Percentiles rank a stretch among this genome's conserved stretches.
These are phyloP conservation scores for Amphimallon solstitiale DNA, from an alignment of 2,888 invertebrate species.

Conservation along the genomic window DNA sequence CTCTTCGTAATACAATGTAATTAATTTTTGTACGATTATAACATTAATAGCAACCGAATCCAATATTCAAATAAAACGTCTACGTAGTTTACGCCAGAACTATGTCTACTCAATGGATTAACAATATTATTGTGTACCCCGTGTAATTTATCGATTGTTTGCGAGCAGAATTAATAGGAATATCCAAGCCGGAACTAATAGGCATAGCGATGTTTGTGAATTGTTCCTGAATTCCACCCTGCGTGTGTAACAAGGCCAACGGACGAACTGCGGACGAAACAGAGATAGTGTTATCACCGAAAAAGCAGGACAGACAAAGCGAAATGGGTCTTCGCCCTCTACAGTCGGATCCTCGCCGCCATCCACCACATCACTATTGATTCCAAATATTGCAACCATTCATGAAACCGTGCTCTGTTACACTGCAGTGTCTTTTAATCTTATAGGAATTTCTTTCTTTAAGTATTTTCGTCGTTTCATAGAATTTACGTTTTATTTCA, in stretches of 20 bases:
- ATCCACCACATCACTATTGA: conserved; percentile 49
- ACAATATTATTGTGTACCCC: neutral
- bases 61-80: neutral
- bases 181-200: conserved; percentile 20
- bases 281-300: neutral
- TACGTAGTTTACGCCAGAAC: neutral
- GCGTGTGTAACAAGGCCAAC: neutral
- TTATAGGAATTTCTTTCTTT: conserved; percentile 19
- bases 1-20: neutral
- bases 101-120: conserved; percentile 14
- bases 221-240: conserved; percentile 35
- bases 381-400: conserved; percentile 56
- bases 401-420: conserved; percentile 55
- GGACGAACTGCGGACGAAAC: neutral
- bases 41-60: neutral
- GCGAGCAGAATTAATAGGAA: conserved; percentile 20
- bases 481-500: neutral
- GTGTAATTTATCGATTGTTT: conserved; percentile 29
- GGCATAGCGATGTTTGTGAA: conserved; percentile 30
- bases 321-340: conserved; percentile 2
- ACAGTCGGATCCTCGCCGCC: conserved; percentile 15
- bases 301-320: neutral
- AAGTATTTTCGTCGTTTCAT: conserved; percentile 9
- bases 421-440: conserved; percentile 50
- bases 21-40: neutral